Evolutionary conservation across 1,140 invertebrate species (phyloP).

Genomic region (Galleria mellonella): DNA sequence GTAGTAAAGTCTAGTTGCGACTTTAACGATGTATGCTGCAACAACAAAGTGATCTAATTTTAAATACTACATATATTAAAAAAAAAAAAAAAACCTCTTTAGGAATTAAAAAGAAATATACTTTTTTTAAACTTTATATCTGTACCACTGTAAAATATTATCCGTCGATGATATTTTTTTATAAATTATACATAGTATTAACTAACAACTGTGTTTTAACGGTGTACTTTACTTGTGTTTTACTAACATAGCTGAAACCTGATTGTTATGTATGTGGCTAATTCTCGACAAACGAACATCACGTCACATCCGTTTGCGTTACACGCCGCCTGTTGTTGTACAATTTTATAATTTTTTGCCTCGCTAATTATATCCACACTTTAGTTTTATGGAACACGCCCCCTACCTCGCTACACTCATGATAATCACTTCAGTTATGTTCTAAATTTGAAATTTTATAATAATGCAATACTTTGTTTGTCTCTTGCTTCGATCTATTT

Average conservation of each 20-base stretch:
- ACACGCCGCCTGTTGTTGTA: not conserved
- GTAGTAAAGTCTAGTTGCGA: too few species aligned
- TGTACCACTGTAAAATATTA: too few species aligned
- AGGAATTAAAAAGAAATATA: too few species aligned
- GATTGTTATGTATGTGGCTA: conserved; percentile 70
- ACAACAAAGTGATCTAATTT: too few species aligned
- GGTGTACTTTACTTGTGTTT: not conserved
- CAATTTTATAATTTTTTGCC: conserved; percentile 11
- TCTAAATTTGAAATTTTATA: conserved; percentile 17
- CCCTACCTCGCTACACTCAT: conserved; percentile 48
- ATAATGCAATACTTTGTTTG: conserved; percentile 43
- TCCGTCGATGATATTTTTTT: too few species aligned
- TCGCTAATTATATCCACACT: conserved; percentile 4
- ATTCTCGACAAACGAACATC: conserved; percentile 59
- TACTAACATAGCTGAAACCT: conserved; percentile 61
- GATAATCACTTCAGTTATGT: conserved; percentile 73
- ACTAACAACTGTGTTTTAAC: too few species aligned
- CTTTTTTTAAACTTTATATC: too few species aligned
- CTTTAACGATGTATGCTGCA: too few species aligned
- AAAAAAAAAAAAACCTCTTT: too few species aligned
- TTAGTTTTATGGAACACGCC: conserved; percentile 18
- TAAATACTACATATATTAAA: too few species aligned
- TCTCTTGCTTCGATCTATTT: conserved; percentile 6
- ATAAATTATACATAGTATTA: too few species aligned
- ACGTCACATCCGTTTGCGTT: conserved; percentile 5